phyloP scores from a whole-genome alignment of 1,140 invertebrate genomes.

The Spodoptera frugiperda region DNA sequence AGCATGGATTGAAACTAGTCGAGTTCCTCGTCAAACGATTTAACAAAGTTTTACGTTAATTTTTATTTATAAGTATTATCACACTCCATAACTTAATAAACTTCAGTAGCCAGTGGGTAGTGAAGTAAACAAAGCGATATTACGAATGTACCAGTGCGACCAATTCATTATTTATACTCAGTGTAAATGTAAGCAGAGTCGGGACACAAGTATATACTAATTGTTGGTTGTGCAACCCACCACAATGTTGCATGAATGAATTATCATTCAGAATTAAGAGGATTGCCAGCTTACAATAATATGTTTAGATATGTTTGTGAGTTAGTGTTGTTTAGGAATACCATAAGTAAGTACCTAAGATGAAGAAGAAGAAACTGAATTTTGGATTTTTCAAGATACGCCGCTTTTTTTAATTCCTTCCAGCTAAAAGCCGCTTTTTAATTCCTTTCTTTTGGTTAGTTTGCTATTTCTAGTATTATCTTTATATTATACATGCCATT shows the following conservation, averaged over 20 bases:
- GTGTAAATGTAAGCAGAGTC: conserved; percentile 46
- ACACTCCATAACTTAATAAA: conserved; percentile 36
- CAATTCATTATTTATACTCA: conserved; percentile 51
- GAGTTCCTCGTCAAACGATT: no score
- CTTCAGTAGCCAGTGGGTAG: conserved; percentile 32
- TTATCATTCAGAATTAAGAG: conserved; percentile 55
- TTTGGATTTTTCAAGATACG: no score
- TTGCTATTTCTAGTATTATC: no score
- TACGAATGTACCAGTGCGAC: conserved; percentile 35
- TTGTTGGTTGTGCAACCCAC: conserved; percentile 54
- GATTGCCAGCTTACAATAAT: conserved; percentile 27
- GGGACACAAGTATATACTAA: conserved; percentile 54
- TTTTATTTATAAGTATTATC: no score
- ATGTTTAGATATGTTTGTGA: conserved; percentile 11
- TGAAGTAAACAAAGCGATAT: conserved; percentile 43
- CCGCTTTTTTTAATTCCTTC: no score
- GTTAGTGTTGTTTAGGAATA: not conserved
- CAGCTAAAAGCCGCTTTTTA: no score
- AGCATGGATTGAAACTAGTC: no score
- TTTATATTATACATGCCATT: no score
- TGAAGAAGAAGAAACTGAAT: no score
- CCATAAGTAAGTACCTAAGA: no score
- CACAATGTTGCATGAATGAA: conserved; percentile 56
- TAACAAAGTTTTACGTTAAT: no score
- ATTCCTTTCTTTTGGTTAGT: no score